These are phyloP conservation scores for Donacobius atricapilla DNA, from an alignment of 2,113 vertebrate species.

Conservation along the genomic window DNA sequence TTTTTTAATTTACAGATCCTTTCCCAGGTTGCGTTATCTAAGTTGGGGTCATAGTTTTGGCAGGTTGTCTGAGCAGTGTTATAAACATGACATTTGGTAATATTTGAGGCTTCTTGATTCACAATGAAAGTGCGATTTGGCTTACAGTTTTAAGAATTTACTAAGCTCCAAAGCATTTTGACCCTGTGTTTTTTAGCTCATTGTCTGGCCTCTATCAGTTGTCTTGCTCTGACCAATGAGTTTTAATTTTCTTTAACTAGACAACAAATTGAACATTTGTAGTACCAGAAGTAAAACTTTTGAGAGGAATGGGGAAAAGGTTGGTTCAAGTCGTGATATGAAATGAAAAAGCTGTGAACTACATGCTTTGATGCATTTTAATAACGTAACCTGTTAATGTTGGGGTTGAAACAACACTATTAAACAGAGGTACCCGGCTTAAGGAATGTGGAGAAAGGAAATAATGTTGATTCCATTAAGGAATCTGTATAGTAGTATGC, in stretches of 20 bases:
- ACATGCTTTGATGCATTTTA: slow-evolving; percentile 19
- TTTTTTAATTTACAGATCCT: slow-evolving; percentile 87
- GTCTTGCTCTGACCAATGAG: slow-evolving; percentile 53
- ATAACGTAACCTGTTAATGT: slow-evolving; percentile 59
- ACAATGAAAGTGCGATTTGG: slow-evolving; percentile 23
- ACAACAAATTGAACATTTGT: slow-evolving; percentile 66
- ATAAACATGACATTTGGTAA: slow-evolving; percentile 56
- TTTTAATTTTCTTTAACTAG: slow-evolving; percentile 64
- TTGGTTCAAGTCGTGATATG: slow-evolving; percentile 24
- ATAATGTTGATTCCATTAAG: slow-evolving; percentile 91
- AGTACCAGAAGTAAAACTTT: slow-evolving; percentile 69
- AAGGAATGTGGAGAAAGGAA: slow-evolving; percentile 87
- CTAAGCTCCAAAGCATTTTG: slow-evolving; percentile 35
- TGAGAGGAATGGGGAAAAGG: neutral
- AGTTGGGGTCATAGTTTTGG: slow-evolving; percentile 77
- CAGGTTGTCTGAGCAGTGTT: slow-evolving; percentile 69
- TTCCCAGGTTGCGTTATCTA: slow-evolving; percentile 83
- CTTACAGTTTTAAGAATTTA: slow-evolving; percentile 18
- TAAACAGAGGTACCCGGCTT: slow-evolving; percentile 71
- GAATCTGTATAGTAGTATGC: slow-evolving; percentile 88
- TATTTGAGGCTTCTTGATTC: slow-evolving; percentile 60
- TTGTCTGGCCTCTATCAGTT: slow-evolving; percentile 42
- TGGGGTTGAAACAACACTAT: slow-evolving; percentile 47
- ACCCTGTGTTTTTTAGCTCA: slow-evolving; percentile 46
- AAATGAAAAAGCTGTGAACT: slow-evolving; percentile 35